phyloP scores from a whole-genome alignment of 2,797 vertebrate genomes.

The Orestias chungarensis region DNA sequence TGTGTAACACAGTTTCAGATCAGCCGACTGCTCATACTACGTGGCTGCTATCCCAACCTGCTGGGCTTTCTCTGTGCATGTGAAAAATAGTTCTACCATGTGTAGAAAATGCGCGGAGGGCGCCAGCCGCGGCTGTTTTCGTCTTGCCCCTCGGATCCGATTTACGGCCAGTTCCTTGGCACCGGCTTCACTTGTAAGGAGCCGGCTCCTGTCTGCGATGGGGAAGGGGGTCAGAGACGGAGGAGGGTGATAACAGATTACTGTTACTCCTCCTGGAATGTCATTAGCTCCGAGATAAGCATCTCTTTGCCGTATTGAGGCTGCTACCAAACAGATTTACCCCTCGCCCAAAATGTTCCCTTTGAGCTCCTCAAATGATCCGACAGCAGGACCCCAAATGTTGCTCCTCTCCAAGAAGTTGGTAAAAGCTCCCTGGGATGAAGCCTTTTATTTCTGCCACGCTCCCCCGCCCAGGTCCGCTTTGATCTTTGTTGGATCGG shows the following conservation, averaged over 20 bases:
- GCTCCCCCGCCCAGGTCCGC: slow-evolving; percentile 78
- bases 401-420: slow-evolving; percentile 75
- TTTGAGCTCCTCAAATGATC: slow-evolving; percentile 80
- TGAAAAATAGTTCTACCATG: slow-evolving; percentile 7
- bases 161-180: slow-evolving; percentile 65
- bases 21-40: slow-evolving; percentile 38
- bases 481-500: slow-evolving; percentile 90
- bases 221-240: slow-evolving; percentile 25
- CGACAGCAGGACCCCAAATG: slow-evolving; percentile 72
- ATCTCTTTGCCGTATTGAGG: slow-evolving; percentile 75
- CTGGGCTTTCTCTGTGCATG: slow-evolving; percentile 2
- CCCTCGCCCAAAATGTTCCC: slow-evolving; percentile 69
- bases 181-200: slow-evolving; percentile 66
- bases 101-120: slow-evolving; percentile 33
- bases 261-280: slow-evolving; percentile 76
- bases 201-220: slow-evolving; percentile 63
- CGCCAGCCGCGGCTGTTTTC: slow-evolving; percentile 56
- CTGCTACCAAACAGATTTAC: slow-evolving; percentile 74
- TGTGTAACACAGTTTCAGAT: slow-evolving; percentile 37
- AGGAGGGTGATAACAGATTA: slow-evolving; percentile 71
- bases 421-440: slow-evolving; percentile 78
- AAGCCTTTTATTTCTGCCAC: slow-evolving; percentile 79
- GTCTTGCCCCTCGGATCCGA: slow-evolving; percentile 64
- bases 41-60: slow-evolving; percentile 36
- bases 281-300: slow-evolving; percentile 80